Base-by-base conservation (phyloP, 2,797 vertebrate genomes). In the Coendou prehensilis region DNA sequence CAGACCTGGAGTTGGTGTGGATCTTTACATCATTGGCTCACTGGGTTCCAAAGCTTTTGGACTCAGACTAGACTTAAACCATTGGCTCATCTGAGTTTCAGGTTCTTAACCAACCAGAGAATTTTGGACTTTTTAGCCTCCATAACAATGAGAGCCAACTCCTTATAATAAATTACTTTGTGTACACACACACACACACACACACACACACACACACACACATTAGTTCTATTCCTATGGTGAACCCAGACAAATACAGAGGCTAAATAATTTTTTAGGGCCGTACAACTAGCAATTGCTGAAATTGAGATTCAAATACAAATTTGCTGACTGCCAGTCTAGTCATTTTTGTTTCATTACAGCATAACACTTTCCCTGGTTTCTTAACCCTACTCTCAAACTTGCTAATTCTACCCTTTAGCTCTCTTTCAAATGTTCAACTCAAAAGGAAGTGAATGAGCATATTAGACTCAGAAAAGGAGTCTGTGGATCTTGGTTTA, bases 361-460 rank as follows among this genome's bases (percentile, higher is more conserved):
- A 59, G 76, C 14, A 54, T 3, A 47, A 14, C 28, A 30, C 23
- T 50, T 23, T 45, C 33, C 57, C 57, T 96, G 71, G 81, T 64
- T 92, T 93, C 67, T 56, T 50, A 50, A 92, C n/a, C 7, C 23
- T 45, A 17, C 5, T 30, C 10, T 57, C 88, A 80, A 91, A 87
- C n/a, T 41, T 85, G 18, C 28, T 92, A 23, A 54, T 61, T 91
- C 50, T 89, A 30, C 28, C 33, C 30, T 87, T 91, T 47, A 45
- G 73, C n/a, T 91, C 50, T 87, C 84, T 69, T 85, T 90, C 73
- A 82, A 73, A 61, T 13, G 9, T 81, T 93, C 82, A 88, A 81
- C 33, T 81, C 45, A 47, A 86, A 94, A 83, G 79, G 56, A 84
- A 87, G 76, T 71, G 41, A 22, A 22, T 41, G n/a, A 89, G 63